These are phyloP conservation scores for Oryzias javanicus DNA, from an alignment of 2,113 vertebrate species.

Conservation along the genomic window DNA sequence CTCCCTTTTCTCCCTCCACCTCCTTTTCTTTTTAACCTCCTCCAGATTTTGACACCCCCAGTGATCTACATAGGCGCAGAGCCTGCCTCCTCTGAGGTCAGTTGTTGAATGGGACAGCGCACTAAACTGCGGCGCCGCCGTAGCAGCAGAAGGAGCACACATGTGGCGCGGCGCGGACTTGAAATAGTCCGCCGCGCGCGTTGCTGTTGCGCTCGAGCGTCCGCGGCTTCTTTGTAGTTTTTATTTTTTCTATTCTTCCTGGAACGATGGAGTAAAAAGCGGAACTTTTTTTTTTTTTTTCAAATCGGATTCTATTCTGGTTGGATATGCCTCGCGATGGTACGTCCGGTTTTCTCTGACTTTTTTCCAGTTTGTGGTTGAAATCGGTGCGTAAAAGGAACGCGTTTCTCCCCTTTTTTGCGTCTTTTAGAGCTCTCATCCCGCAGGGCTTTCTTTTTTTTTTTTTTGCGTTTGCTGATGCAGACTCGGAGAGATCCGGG, in stretches of 20 bases:
- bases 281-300: constrained; percentile 55
- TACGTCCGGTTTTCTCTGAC: constrained; percentile 49
- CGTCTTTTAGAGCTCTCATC: constrained; percentile 2
- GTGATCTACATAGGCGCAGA: constrained; percentile 72
- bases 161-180: constrained; percentile 46
- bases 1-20: constrained; percentile 23
- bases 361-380: not conserved
- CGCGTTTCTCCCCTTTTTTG: too few species aligned
- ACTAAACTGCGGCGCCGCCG: constrained; percentile 44
- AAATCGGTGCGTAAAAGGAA: too few species aligned
- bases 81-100: constrained; percentile 73
- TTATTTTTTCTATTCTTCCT: too few species aligned
- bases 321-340: constrained; percentile 58
- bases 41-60: constrained; percentile 67
- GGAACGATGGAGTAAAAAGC: constrained; percentile 45
- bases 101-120: constrained; percentile 74
- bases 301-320: constrained; percentile 9
- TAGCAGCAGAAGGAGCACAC: constrained; percentile 33
- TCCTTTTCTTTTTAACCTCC: constrained; percentile 44
- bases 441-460: constrained; percentile 53
- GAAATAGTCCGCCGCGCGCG: constrained; percentile 13
- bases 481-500: constrained; percentile 5
- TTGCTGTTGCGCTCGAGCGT: constrained; percentile 35
- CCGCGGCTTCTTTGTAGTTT: too few species aligned
- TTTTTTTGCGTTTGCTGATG: not conserved